A percentile compares a stretch with the other conserved stretches of the same genome.
phyloP scores from a whole-genome alignment of 2,797 vertebrate genomes.

The Sebastes iracundus region DNA sequence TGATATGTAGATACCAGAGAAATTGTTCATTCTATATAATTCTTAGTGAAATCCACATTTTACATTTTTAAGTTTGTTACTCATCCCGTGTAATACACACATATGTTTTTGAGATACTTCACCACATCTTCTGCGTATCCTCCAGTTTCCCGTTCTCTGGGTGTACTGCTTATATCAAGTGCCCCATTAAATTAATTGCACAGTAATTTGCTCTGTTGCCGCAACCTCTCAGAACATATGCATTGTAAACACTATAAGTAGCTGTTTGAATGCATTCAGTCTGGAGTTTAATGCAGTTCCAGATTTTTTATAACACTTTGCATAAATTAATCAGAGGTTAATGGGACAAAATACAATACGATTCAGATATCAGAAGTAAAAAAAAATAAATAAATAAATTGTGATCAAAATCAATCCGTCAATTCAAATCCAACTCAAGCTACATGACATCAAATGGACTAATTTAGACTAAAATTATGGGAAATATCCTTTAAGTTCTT shows the following conservation, averaged over 20 bases:
- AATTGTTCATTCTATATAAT: not conserved
- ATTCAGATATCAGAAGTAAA: not conserved
- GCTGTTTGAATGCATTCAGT: not conserved
- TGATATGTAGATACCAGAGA: not conserved
- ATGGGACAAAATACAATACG: not conserved
- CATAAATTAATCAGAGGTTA: not conserved
- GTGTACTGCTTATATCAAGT: slow-evolving; percentile 8
- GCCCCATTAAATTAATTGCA: slow-evolving; percentile 7
- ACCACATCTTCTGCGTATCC: not conserved
- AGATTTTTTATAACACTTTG: not conserved
- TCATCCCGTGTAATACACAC: not conserved
- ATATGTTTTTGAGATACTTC: not conserved
- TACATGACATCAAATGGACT: not conserved
- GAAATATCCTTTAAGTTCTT: not conserved
- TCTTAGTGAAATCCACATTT: not conserved
- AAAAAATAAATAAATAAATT: not conserved
- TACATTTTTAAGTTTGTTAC: not conserved
- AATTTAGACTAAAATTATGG: not conserved
- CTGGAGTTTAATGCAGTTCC: not conserved
- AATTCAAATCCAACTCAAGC: not conserved
- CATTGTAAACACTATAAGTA: slow-evolving; percentile 10
- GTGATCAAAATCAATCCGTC: not conserved
- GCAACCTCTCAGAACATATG: slow-evolving; percentile 13
- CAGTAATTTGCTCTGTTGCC: slow-evolving; percentile 5
- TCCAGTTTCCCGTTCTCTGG: not conserved